Base-by-base conservation (phyloP, 2,888 invertebrate genomes). In the Stenoptilia bipunctidactyla region DNA sequence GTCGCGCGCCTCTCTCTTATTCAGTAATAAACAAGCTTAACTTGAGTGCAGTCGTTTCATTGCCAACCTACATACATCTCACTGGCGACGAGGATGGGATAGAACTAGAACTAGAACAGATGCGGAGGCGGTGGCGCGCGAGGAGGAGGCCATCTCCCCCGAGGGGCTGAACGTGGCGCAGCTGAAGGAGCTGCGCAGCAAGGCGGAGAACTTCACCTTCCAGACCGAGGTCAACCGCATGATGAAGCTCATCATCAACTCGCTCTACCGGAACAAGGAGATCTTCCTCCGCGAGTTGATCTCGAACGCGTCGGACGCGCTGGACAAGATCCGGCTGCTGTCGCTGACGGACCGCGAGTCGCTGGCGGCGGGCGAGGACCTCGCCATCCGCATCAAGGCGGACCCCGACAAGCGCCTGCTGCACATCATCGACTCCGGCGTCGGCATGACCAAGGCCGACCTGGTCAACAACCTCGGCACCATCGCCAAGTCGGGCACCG, bases 161-260 rank as follows among this genome's bases (percentile, higher is more conserved):
- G 99, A 99, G 84, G 96, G 94, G 2, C 85, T 99, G 43, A 98
- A 93, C 83, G 95, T 95, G 13, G 93, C 97, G 13, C 96, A 99
- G 80, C 86, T 97, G 67, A 94, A 94, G 55, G 95, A 98, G 82
- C 74, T 99, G 35, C 86, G 94, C 45, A 96, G 95, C 36, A 92
- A 91, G 62, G 91, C 97, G 1, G 92, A 94, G 66, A 95, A 93
- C 68, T 92, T 89, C 66, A 88, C 90, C 15, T 98, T 98, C 86
- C 96, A 99, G 85, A 97, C 99, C 0, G 99, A 99, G 85, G 99
- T 99, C 34, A 97, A 97, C 83, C 92, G 98, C 43, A 98, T 99
- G 97, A 99, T 99, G 99, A 99, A 99, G 77, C 89, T 99, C 44
- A 99, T 99, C 75, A 99, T 99, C 69, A 99, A 99, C 85, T 99